Percentiles rank a stretch among this genome's conserved stretches.
Conservation (phyloP, 2,113 vertebrate species). For the Rhineura floridana region DNA sequence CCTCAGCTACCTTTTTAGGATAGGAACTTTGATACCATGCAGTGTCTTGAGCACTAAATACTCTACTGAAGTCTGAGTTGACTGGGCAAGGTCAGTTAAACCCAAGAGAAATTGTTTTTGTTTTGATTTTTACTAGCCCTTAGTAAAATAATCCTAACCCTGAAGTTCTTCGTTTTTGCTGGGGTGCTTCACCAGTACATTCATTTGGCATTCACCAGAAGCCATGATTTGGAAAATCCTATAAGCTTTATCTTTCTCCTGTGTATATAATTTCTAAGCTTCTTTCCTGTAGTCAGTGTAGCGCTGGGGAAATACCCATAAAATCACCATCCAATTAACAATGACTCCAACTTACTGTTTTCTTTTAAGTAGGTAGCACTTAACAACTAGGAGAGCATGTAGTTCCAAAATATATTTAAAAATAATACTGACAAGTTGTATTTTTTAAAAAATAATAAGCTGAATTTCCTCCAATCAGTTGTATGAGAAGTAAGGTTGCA, state of each 20-base stretch:
- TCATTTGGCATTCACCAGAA: conserved; percentile 5
- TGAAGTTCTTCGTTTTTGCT: not conserved
- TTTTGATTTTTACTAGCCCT: not conserved
- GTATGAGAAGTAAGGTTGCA: not conserved
- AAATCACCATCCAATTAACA: not conserved
- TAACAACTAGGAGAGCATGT: not conserved
- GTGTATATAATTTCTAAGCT: not conserved
- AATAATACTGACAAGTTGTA: not conserved
- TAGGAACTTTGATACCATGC: not conserved
- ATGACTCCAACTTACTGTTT: not conserved
- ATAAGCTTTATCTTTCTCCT: not conserved
- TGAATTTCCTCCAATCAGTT: not conserved
- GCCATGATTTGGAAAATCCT: conserved; percentile 1
- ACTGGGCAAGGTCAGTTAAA: not conserved
- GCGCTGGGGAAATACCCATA: not conserved
- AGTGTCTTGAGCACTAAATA: not conserved
- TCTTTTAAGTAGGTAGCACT: not conserved
- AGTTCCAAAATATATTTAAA: not conserved
- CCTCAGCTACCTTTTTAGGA: not conserved
- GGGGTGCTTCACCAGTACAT: not conserved
- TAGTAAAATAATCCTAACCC: not conserved
- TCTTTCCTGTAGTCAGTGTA: not conserved
- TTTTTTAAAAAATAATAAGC: not conserved
- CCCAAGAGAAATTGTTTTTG: not conserved
- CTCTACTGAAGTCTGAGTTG: not conserved